These are phyloP conservation scores for Allophyes oxyacanthae DNA, from an alignment of 2,888 invertebrate genomes.

Conservation along the genomic window DNA sequence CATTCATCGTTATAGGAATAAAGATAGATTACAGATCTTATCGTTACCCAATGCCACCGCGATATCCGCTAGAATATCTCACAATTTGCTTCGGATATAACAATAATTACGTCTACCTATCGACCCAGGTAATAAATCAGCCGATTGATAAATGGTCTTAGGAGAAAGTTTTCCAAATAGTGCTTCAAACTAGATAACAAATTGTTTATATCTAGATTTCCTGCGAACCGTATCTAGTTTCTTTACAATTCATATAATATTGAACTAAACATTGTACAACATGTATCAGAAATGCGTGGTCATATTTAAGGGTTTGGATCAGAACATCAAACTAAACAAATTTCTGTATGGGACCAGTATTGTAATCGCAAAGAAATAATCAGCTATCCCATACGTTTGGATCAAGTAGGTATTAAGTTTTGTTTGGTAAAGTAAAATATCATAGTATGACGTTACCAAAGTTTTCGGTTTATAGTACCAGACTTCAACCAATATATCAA, in stretches of 20 bases:
- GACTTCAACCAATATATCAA: no score
- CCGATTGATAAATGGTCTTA: slow-evolving; percentile 42
- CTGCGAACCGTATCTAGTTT: slow-evolving; percentile 17
- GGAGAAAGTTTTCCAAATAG: slow-evolving; percentile 40
- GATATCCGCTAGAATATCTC: slow-evolving; percentile 26
- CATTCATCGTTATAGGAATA: neutral
- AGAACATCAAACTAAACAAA: no score
- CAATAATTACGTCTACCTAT: slow-evolving; percentile 37
- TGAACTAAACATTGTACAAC: slow-evolving; percentile 17
- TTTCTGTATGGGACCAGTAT: no score
- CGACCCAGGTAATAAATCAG: slow-evolving; percentile 41
- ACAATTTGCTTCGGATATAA: slow-evolving; percentile 31
- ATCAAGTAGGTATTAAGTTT: no score
- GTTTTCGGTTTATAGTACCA: no score
- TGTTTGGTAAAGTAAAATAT: no score
- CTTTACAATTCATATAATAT: no score
- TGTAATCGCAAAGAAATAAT: no score
- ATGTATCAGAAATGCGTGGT: no score
- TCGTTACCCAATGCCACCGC: slow-evolving; percentile 2
- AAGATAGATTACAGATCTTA: slow-evolving; percentile 24
- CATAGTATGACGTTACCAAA: no score
- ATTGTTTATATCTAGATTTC: slow-evolving; percentile 36
- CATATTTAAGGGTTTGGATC: no score
- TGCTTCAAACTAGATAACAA: slow-evolving; percentile 24
- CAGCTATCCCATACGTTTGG: no score